Evolutionary conservation across 1,140 invertebrate genomes (phyloP), one percentile per base, ranked within the genome.

Genomic region (Heliconius hermathena): DNA sequence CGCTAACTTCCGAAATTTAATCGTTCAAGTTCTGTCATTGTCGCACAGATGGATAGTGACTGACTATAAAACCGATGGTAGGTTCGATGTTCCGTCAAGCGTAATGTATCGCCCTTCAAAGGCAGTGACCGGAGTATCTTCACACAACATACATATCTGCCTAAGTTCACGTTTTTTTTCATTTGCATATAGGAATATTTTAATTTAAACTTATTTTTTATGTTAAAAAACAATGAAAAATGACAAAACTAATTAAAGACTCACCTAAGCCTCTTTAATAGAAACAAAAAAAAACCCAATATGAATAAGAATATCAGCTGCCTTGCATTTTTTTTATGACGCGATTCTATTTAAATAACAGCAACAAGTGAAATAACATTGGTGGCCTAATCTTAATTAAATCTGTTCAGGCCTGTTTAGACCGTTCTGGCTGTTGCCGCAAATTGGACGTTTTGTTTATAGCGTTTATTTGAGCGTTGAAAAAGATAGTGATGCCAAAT

Each of bases 371-470:
- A 74, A 73, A 71, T n/a, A 71, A 70, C 78, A 54, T 71, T 29
- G 57, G 38, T 38, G 77, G 46, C 72, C 72, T 82, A 81, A 84
- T 84, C 83, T 84, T 81, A 84, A 83, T 84, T 83, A 81, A 84
- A 84, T 84, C 83, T 83, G 78, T 83, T 83, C 79, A 81, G 57
- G 41, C 77, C 57, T 71, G 71, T 79, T 74, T 38, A 74, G 73
- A 60, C 74, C 74, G 74, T 76, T 49, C 46, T 71, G 78, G 73
- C 74, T 66, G 73, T 71, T 79, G 33, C 73, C 78, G 74, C 78
- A 79, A 79, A 79, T 79, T 79, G 78, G 73, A 46, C 73, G 54
- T 57, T 74, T 75, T 79, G 78, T 79, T 73, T 49, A 79, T 75
- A 70, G 73, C 46, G 57, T 75, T 74, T 73, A 75, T 79, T 79